Evolutionary conservation across 2,888 invertebrate genomes (phyloP), one percentile per base, ranked within the genome.

Genomic region (Chironomus tentans): DNA sequence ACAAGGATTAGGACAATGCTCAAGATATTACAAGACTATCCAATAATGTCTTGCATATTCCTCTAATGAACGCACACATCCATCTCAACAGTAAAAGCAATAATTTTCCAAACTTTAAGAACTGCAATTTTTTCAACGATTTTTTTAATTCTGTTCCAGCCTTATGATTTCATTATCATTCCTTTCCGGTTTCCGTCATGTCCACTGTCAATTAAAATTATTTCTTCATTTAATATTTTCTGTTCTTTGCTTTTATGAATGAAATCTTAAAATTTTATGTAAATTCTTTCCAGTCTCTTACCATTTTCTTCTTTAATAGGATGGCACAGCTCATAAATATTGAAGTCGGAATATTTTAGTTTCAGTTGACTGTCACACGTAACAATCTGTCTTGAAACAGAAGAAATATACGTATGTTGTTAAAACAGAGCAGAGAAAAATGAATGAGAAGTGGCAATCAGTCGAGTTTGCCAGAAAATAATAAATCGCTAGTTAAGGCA

Each of bases 361-460:
- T 74, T 68, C 74, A 74, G 47, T 74, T 74, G 74, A 74, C 74
- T 74, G 74, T 74, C 74, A 68, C 68, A 47, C 48, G 48, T 38
- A 24, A 47, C 74, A 22, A 68, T 74, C 72, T 46, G 28, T 73
- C 62, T 62, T 73, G 21, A 38, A 68, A 21, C 18, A 65, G 18
- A 62, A 62, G 18, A 18, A 62, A 62, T 12, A 65, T 12, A 65
- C 15, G 24, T 65, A 65, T 15, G 50, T 50, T 15, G 12, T 50
- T 4, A 50, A 15, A 50, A 50, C 7, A 50, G n/a, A 50, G 15
- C 28, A 4, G 4, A 28, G 28, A 38, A 38, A 38, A 38, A 10
- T 38, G 38, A 38, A 38, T 38, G 38, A 38, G 10, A 38, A 38
- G 38, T 38, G 38, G 38, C 38, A 38, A 38, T 38, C 38, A 38